Percentiles rank a stretch among this genome's conserved stretches.
These are phyloP conservation scores for Carlito syrichta DNA, from an alignment of 2,113 vertebrate genomes.

Conservation along the genomic window DNA sequence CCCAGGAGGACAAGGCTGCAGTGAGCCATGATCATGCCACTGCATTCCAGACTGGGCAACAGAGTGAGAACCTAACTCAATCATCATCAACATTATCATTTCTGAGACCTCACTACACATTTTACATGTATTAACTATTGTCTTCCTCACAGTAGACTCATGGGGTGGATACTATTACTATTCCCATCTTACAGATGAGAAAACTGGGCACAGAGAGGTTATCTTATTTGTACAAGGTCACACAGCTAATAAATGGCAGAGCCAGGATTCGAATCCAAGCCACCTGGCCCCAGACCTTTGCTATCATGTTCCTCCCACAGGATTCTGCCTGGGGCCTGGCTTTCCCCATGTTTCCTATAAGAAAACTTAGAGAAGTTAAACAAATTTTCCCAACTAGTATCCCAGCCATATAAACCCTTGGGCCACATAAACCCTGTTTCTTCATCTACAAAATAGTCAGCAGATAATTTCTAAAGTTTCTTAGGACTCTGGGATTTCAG, in stretches of 20 bases:
- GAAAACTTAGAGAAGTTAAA: background rate
- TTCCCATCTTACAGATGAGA: background rate
- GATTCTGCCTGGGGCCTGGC: background rate
- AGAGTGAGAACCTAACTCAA: too few relatives aligned
- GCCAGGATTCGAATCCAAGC: background rate
- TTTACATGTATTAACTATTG: background rate
- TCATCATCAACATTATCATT: too few relatives aligned
- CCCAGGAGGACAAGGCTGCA: too few relatives aligned
- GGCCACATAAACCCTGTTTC: background rate
- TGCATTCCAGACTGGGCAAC: too few relatives aligned
- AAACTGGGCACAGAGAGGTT: background rate
- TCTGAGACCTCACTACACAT: background rate
- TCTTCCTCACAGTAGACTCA: background rate
- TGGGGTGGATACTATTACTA: background rate
- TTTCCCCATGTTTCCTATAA: background rate
- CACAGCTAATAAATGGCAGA: background rate
- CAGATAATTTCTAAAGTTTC: background rate
- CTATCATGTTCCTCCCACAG: background rate
- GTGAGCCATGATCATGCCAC: too few relatives aligned
- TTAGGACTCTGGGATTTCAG: background rate
- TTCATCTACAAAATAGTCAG: background rate
- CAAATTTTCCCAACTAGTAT: background rate
- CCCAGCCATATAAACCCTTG: background rate
- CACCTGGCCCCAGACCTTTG: background rate
- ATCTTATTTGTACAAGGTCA: background rate